A percentile compares a stretch with the other conserved stretches of the same genome.
These are phyloP conservation scores for Nannobrachium achirus DNA, from an alignment of 2,113 vertebrate species.

Conservation along the genomic window DNA sequence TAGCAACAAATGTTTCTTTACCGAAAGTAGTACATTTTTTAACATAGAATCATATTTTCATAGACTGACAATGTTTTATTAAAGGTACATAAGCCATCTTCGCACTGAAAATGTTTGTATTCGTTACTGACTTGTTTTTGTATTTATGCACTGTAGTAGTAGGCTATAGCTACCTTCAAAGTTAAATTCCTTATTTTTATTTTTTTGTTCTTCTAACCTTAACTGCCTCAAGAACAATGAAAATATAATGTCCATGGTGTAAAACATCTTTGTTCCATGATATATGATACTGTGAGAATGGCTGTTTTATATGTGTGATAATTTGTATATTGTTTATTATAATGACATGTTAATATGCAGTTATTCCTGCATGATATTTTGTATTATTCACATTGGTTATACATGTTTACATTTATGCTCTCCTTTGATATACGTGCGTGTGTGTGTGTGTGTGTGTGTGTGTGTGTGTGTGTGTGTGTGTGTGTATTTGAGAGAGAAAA, in stretches of 20 bases:
- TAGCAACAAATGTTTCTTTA: conserved; percentile 5
- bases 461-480: conserved; percentile 4
- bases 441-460: conserved; percentile 11
- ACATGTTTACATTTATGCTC: conserved; percentile 58
- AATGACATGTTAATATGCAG: conserved; percentile 37
- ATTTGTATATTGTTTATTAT: conserved; percentile 57
- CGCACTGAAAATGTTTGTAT: conserved; percentile 73
- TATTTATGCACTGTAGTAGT: conserved; percentile 73
- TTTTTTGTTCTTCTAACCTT: conserved; percentile 56
- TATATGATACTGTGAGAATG: conserved; percentile 74
- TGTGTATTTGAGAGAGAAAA: background rate
- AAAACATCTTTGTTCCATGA: conserved; percentile 46
- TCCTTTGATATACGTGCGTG: conserved; percentile 20
- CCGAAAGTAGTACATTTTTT: conserved; percentile 4
- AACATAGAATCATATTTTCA: conserved; percentile 27
- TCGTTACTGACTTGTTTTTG: conserved; percentile 49
- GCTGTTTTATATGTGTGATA: conserved; percentile 42
- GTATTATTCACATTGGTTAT: conserved; percentile 39
- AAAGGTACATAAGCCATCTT: conserved; percentile 40
- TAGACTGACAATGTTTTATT: conserved; percentile 10
- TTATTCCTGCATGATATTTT: conserved; percentile 50
- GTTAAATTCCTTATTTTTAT: conserved; percentile 41
- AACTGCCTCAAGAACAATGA: conserved; percentile 68
- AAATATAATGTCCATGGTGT: conserved; percentile 56
- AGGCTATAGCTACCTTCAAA: conserved; percentile 40